phyloP scores from a whole-genome alignment of 2,113 vertebrate genomes.

The Festucalex cinctus region DNA sequence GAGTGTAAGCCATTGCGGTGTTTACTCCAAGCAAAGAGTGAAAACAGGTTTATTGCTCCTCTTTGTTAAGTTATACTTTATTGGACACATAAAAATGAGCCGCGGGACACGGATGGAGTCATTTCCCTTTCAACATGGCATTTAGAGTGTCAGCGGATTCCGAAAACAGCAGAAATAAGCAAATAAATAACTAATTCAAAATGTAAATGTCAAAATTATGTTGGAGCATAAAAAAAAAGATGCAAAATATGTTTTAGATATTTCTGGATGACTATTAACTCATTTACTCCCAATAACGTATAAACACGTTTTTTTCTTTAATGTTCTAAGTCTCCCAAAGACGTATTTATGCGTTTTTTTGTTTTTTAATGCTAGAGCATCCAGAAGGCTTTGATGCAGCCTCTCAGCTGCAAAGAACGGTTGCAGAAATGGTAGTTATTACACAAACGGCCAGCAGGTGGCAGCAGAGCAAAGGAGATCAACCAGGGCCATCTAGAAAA shows the following conservation, averaged over 20 bases:
- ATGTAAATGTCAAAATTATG: not conserved
- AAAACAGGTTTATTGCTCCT: slow-evolving; percentile 44
- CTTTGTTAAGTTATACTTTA: slow-evolving; percentile 36
- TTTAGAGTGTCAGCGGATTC: slow-evolving; percentile 1
- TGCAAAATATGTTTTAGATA: not conserved
- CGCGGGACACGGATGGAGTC: not conserved
- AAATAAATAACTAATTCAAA: not conserved
- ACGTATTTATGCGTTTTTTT: no score
- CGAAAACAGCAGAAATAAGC: not conserved
- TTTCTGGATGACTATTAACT: not conserved
- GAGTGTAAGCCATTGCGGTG: slow-evolving; percentile 64
- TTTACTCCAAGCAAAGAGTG: slow-evolving; percentile 39
- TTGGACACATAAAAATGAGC: slow-evolving; percentile 14
- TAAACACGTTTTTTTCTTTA: no score
- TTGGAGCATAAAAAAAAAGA: not conserved
- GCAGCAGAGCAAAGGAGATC: no score
- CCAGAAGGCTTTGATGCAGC: no score
- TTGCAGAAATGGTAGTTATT: no score
- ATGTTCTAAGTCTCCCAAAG: no score
- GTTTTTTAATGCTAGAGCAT: no score
- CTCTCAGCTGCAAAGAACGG: no score
- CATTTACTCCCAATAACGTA: no score
- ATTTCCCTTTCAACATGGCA: slow-evolving; percentile 7
- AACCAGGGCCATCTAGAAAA: no score
- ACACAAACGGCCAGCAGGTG: no score